These are phyloP conservation scores for Caiman crocodilus DNA, from an alignment of 2,797 vertebrate species.

Conservation along the genomic window DNA sequence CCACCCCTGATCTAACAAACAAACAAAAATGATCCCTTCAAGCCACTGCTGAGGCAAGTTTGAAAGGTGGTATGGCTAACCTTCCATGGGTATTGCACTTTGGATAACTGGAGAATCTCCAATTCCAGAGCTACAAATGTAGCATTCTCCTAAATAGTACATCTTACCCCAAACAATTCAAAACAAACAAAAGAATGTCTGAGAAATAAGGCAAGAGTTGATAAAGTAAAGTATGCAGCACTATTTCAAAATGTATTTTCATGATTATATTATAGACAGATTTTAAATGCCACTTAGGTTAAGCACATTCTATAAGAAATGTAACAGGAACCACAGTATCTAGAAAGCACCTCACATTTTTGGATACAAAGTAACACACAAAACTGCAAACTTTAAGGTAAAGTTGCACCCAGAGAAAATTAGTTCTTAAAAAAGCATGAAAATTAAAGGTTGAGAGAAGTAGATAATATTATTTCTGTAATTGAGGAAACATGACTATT, in stretches of 20 bases:
- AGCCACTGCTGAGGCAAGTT: neutral
- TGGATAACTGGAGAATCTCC: neutral
- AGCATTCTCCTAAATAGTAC: neutral
- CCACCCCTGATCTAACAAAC: no score
- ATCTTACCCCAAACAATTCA: neutral
- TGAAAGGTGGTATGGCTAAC: neutral
- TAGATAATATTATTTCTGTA: constrained; percentile 55
- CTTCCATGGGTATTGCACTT: neutral
- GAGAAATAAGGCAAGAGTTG: neutral
- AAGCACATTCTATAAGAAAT: neutral
- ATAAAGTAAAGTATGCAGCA: neutral
- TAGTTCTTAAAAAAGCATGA: neutral
- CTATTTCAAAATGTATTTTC: neutral
- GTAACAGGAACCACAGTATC: neutral
- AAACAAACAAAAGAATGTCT: neutral
- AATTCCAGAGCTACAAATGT: neutral
- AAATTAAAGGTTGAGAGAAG: neutral
- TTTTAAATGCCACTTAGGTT: neutral
- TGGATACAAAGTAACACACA: neutral
- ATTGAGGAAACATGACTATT: constrained; percentile 39
- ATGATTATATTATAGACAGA: neutral
- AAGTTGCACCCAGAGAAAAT: neutral
- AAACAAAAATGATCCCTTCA: neutral
- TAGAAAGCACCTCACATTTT: neutral
- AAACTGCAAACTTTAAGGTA: neutral